A percentile compares a stretch with the other conserved stretches of the same genome.
These are phyloP conservation scores for Eclectus roratus DNA, from an alignment of 2,113 vertebrate genomes.

Conservation along the genomic window DNA sequence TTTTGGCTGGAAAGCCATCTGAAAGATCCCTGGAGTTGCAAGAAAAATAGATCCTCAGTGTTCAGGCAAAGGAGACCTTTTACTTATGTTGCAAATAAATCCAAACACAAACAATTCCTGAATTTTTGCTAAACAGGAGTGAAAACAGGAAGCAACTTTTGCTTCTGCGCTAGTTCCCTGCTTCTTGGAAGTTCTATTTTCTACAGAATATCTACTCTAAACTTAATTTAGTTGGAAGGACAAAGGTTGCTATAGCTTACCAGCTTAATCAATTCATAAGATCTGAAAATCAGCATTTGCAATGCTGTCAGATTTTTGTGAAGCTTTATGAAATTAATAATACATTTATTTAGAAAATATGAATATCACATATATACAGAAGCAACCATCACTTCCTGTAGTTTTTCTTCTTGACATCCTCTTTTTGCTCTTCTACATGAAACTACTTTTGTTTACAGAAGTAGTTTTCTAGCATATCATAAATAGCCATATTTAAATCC, in stretches of 20 bases:
- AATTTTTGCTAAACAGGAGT: neutral
- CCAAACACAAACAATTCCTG: neutral
- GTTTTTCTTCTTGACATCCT: neutral
- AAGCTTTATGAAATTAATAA: neutral
- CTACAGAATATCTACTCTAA: neutral
- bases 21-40: neutral
- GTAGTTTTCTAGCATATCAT: neutral
- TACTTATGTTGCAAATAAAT: neutral
- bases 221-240: neutral
- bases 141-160: neutral
- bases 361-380: neutral
- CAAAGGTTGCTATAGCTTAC: neutral
- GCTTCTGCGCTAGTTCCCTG: neutral
- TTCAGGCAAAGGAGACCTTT: neutral
- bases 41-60: neutral
- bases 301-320: neutral
- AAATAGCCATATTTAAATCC: slow-evolving; percentile 24
- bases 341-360: neutral
- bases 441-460: slow-evolving; percentile 3
- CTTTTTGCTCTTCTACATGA: neutral
- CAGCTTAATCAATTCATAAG: neutral
- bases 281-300: neutral
- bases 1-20: neutral
- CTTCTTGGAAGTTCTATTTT: neutral
- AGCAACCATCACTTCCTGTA: neutral